Conservation (phyloP, 2,797 vertebrate species). For the Cyclura pinguis region DNA sequence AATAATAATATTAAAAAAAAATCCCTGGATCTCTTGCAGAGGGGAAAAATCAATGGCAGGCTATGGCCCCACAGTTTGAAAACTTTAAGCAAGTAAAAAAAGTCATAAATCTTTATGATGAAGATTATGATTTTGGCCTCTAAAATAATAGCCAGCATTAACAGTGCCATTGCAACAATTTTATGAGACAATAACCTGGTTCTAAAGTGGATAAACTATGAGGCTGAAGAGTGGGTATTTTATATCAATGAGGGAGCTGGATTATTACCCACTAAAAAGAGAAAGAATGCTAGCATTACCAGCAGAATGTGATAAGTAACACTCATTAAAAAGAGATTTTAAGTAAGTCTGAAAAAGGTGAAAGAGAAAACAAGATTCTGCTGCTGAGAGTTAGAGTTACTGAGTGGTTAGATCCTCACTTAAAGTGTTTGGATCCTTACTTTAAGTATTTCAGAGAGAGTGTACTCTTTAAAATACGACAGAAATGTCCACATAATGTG, state of each 20-base stretch:
- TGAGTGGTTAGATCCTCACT: not conserved
- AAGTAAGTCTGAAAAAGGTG: slow-evolving; percentile 42
- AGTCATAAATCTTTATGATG: slow-evolving; percentile 74
- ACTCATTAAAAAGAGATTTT: slow-evolving; percentile 52
- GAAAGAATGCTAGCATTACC: slow-evolving; percentile 55
- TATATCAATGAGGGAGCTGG: slow-evolving; percentile 64
- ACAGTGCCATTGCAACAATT: slow-evolving; percentile 64
- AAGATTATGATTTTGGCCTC: slow-evolving; percentile 64
- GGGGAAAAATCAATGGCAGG: slow-evolving; percentile 73
- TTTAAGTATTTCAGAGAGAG: slow-evolving; percentile 24
- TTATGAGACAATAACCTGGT: slow-evolving; percentile 72
- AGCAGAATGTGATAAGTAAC: slow-evolving; percentile 56
- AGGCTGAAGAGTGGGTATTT: slow-evolving; percentile 60
- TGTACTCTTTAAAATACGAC: slow-evolving; percentile 1
- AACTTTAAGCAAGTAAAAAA: slow-evolving; percentile 74
- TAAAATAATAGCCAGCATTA: slow-evolving; percentile 73
- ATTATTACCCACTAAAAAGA: slow-evolving; percentile 69
- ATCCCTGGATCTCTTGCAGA: slow-evolving; percentile 67
- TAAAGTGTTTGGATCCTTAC: not conserved
- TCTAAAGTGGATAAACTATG: slow-evolving; percentile 70
- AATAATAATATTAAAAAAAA: slow-evolving; percentile 42
- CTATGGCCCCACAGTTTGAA: slow-evolving; percentile 72
- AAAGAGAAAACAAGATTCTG: slow-evolving; percentile 19
- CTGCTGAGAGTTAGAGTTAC: slow-evolving; percentile 30
- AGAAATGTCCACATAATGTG: not conserved